Conservation (phyloP, 2,888 invertebrate species). For the Brachypalpus laphriformis region DNA sequence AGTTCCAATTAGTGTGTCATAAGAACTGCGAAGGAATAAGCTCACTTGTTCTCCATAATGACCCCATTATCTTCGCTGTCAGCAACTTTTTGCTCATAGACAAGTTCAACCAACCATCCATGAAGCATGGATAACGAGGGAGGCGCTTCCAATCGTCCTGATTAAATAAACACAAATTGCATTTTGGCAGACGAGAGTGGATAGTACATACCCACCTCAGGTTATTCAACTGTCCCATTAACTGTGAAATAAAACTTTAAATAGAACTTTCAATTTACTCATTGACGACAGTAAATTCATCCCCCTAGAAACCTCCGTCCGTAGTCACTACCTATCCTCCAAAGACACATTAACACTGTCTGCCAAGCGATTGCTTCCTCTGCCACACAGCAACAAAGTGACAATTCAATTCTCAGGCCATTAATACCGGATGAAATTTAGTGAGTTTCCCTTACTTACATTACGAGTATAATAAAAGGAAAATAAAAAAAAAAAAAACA, state of each 20-base stretch:
- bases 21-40: background rate
- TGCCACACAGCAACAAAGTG: slow-evolving; percentile 21
- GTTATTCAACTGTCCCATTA: slow-evolving; percentile 15
- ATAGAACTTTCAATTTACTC: background rate
- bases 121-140: background rate
- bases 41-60: background rate
- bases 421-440: slow-evolving; percentile 10
- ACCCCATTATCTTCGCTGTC: background rate
- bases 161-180: slow-evolving; percentile 4
- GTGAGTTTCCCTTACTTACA: slow-evolving; percentile 17
- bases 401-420: slow-evolving; percentile 47
- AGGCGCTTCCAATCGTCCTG: background rate
- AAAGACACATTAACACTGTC: slow-evolving; percentile 20
- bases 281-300: background rate
- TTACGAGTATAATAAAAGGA: slow-evolving; percentile 14
- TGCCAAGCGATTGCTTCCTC: slow-evolving; percentile 3
- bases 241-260: background rate
- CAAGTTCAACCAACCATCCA: background rate
- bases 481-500: no score
- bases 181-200: background rate
- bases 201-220: background rate
- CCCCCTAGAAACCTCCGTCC: background rate
- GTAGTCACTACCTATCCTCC: background rate
- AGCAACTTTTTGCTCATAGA: background rate
- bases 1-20: slow-evolving; percentile 12